These are phyloP conservation scores for Drosophila ohnishii DNA, from an alignment of 1,140 invertebrate genomes.

Conservation along the genomic window DNA sequence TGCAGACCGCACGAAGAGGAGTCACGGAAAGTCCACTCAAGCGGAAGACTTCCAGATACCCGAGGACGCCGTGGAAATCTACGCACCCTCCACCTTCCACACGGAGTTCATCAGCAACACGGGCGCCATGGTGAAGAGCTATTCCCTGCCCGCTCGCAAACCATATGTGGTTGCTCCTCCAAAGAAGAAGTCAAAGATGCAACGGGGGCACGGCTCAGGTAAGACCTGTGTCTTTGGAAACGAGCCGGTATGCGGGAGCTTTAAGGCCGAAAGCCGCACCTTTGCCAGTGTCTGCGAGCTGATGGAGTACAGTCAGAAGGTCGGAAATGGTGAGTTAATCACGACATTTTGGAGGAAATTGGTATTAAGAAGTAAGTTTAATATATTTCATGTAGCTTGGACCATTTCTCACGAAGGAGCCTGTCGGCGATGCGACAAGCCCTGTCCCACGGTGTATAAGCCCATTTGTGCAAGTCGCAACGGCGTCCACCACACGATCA, in stretches of 20 bases:
- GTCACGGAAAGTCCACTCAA: conserved; percentile 36
- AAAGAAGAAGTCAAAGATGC: conserved; percentile 15
- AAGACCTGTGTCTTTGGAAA: conserved; percentile 70
- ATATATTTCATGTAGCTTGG: conserved; percentile 42
- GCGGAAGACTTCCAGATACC: conserved; percentile 65
- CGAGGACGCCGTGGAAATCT: conserved; percentile 66
- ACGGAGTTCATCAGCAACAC: conserved; percentile 69
- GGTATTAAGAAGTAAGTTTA: too few relatives aligned
- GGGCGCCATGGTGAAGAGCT: conserved; percentile 69
- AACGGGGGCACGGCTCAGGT: not conserved
- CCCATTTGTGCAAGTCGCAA: conserved; percentile 71
- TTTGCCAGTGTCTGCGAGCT: conserved; percentile 68
- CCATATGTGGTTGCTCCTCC: conserved; percentile 22
- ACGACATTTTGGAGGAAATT: not conserved
- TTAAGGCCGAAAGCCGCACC: conserved; percentile 55
- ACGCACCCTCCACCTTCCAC: conserved; percentile 70
- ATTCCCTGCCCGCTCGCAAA: conserved; percentile 62
- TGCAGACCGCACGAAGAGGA: conserved; percentile 60
- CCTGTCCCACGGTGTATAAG: conserved; percentile 57
- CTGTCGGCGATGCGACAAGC: conserved; percentile 62
- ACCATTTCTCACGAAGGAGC: conserved; percentile 59
- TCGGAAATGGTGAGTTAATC: conserved; percentile 55
- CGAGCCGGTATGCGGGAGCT: conserved; percentile 64
- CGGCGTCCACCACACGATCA: conserved; percentile 66
- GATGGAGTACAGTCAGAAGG: conserved; percentile 58